Evolutionary conservation across 2,113 vertebrate genomes (phyloP), one percentile per base, ranked within the genome.

Genomic region (Pyrgilauda ruficollis): DNA sequence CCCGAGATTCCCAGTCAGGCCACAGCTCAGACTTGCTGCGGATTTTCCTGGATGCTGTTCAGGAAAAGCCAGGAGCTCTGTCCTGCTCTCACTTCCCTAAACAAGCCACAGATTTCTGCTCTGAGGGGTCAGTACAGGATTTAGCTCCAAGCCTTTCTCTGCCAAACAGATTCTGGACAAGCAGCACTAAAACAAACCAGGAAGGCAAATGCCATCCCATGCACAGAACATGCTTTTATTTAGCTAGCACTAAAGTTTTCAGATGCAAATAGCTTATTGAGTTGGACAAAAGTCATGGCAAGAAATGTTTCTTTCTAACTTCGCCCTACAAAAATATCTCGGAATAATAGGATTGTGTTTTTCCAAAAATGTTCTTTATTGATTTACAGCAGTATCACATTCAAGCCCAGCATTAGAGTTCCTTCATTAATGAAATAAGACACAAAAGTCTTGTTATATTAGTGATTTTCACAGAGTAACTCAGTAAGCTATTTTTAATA

Each of bases 401-500:
- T 94, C 93, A 90, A 93, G 64, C 56, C 50, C 43, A 69, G 69
- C 55, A 67, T 73, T 97, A 66, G 41, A 78, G 22, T 56, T 82
- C 72, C 81, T 68, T 93, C 78, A 87, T 97, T 96, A 97, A 97
- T 95, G 94, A 83, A 92, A 93, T 93, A 68, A 92, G 93, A 96
- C 59, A 59, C 78, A 68, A 73, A 95, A 96, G 72, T 94, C 95
- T 95, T 76, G 52, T 87, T 96, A 86, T 62, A 95, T 96, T 89
- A 95, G 76, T 6, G 30, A 91, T 84, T 95, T 97, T 93, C 79
- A 86, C 90, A 77, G 94, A 81, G 86, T 92, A 94, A 95, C 92
- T 95, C 84, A 84, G 83, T 95, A 93, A 97, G 76, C 62, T 96
- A 97, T 97, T 96, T 97, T 96, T 97, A 94, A 95, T 97, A 89